Evolutionary conservation across 2,888 invertebrate genomes (phyloP).

Genomic region (Dryobota labecula): DNA sequence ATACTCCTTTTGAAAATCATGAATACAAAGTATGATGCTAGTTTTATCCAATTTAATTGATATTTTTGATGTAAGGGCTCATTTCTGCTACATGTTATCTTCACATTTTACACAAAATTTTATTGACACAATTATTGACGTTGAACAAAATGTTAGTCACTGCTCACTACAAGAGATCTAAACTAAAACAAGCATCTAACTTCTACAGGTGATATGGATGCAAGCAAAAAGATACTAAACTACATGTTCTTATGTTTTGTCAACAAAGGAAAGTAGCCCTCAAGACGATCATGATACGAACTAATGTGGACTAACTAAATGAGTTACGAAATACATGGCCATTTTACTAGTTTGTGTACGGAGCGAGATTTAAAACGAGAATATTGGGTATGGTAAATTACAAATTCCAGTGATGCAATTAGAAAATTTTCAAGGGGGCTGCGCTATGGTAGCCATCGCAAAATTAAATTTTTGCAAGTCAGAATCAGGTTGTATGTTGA

Average conservation of each 20-base stretch:
- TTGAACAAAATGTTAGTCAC: conserved; percentile 71
- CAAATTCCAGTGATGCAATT: neutral
- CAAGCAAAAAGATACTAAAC: conserved; percentile 62
- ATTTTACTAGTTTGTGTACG: conserved; percentile 37
- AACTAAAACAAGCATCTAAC: conserved; percentile 67
- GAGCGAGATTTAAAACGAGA: conserved; percentile 40
- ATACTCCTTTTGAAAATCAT: neutral
- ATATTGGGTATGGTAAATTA: too few relatives aligned
- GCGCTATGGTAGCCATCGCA: neutral
- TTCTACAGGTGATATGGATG: conserved; percentile 64
- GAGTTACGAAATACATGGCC: conserved; percentile 36
- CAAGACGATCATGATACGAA: conserved; percentile 40
- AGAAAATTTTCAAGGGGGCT: neutral
- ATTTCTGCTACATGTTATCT: conserved; percentile 12
- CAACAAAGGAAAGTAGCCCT: conserved; percentile 56
- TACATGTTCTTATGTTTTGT: conserved; percentile 56
- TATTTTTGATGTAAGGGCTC: conserved; percentile 58
- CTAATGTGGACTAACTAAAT: conserved; percentile 52
- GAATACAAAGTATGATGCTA: neutral
- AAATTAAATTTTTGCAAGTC: neutral
- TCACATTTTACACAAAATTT: conserved; percentile 17
- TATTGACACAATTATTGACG: conserved; percentile 47
- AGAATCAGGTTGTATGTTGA: neutral
- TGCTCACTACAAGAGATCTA: conserved; percentile 61
- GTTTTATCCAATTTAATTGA: neutral